A percentile compares a stretch with the other conserved stretches of the same genome.
Evolutionary conservation across 1,140 invertebrate species (phyloP).

Genomic region (Ganaspis sp.): DNA sequence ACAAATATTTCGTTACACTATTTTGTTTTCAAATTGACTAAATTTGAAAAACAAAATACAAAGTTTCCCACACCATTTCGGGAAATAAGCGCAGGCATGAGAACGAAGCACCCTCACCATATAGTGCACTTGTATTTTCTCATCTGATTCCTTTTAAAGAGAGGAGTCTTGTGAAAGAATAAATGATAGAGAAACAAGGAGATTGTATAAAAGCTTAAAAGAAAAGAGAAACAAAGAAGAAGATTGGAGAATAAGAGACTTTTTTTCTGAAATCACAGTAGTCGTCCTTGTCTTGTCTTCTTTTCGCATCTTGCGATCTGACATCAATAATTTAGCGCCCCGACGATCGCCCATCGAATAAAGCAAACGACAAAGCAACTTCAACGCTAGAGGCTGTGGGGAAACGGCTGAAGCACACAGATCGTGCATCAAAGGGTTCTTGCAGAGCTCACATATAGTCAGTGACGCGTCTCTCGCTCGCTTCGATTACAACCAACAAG

Average conservation of each 20-base stretch:
- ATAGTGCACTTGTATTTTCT: constrained; percentile 22
- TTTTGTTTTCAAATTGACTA: constrained; percentile 52
- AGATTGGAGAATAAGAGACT: constrained; percentile 41
- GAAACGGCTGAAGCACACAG: constrained; percentile 49
- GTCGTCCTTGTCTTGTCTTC: constrained; percentile 47
- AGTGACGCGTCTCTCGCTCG: constrained; percentile 62
- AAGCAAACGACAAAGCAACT: constrained; percentile 36
- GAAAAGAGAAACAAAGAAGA: constrained; percentile 47
- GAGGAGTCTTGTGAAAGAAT: neutral
- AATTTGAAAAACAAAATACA: constrained; percentile 53
- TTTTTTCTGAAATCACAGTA: constrained; percentile 68
- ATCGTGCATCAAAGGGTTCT: constrained; percentile 63
- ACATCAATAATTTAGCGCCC: constrained; percentile 71
- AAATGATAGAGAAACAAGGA: constrained; percentile 24
- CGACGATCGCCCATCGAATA: constrained; percentile 55
- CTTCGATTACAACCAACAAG: constrained; percentile 72
- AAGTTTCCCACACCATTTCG: constrained; percentile 68
- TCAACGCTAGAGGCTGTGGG: constrained; percentile 36
- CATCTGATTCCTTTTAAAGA: constrained; percentile 58
- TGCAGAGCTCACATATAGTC: constrained; percentile 65
- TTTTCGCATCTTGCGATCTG: constrained; percentile 54
- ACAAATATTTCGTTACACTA: no score
- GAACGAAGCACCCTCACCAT: constrained; percentile 32
- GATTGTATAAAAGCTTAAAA: constrained; percentile 30
- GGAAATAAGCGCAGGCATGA: constrained; percentile 46